phyloP scores from a whole-genome alignment of 2,113 vertebrate genomes.

The Phrynosoma blainvillii region DNA sequence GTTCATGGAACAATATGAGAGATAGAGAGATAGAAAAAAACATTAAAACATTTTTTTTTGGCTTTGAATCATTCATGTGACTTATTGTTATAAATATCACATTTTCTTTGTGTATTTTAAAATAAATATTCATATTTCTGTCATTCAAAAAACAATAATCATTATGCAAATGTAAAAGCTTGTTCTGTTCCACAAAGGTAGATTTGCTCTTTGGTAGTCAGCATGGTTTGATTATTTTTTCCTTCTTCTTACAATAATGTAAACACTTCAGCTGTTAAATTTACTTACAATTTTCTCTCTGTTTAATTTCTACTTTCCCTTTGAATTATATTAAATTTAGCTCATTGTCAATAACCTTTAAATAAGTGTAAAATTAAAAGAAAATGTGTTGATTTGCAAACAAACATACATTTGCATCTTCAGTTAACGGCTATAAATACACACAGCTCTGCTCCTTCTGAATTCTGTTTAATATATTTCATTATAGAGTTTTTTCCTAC shows the following conservation, averaged over 20 bases:
- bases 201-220: not conserved
- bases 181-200: conserved; percentile 1
- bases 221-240: conserved; percentile 2
- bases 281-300: conserved; percentile 20
- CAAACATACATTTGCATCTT: conserved; percentile 2
- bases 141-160: not conserved
- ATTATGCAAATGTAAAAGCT: conserved; percentile 18
- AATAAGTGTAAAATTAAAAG: conserved; percentile 5
- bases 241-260: conserved; percentile 8
- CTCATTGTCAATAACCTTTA: not conserved
- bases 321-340: conserved; percentile 35
- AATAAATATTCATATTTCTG: not conserved
- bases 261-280: conserved; percentile 10
- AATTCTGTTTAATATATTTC: conserved; percentile 5
- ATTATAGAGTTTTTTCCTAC: not conserved
- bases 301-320: conserved; percentile 43
- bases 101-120: not conserved
- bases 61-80: not conserved
- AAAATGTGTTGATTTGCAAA: not conserved
- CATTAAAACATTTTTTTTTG: not conserved
- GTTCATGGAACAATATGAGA: not conserved
- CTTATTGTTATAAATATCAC: not conserved
- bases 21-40: not conserved
- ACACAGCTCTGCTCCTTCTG: not conserved
- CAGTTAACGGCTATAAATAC: not conserved